Percentiles rank a stretch among this genome's conserved stretches.
phyloP scores from a whole-genome alignment of 2,797 vertebrate species.

The Danio tinwini region DNA sequence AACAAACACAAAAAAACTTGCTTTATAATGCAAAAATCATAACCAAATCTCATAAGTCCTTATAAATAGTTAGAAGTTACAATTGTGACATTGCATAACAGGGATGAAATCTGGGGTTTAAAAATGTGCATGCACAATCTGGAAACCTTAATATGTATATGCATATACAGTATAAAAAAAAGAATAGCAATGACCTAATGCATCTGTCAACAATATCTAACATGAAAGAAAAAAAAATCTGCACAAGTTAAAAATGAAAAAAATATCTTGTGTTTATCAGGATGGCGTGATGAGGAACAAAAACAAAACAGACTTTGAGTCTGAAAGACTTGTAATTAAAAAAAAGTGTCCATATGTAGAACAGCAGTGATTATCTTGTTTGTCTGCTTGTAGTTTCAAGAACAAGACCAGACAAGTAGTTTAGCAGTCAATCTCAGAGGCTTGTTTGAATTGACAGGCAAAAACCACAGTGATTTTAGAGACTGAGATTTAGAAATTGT shows the following conservation, averaged over 20 bases:
- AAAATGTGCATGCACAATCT: neutral
- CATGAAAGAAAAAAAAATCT: neutral
- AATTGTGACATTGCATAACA: neutral
- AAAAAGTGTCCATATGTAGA: conserved; percentile 74
- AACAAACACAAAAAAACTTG: neutral
- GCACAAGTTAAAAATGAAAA: conserved; percentile 16
- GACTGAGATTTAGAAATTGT: conserved; percentile 46
- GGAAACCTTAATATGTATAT: neutral
- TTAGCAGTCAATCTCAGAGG: conserved; percentile 41
- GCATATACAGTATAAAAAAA: neutral
- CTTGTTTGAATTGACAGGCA: conserved; percentile 38
- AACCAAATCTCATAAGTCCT: too few species aligned
- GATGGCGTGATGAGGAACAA: conserved; percentile 24
- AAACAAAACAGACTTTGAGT: conserved; percentile 33
- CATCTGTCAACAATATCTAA: neutral
- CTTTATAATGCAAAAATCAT: neutral
- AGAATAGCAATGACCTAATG: conserved; percentile 10
- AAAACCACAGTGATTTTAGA: conserved; percentile 37
- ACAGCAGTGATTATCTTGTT: conserved; percentile 75
- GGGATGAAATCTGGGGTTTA: neutral
- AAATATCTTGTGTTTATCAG: conserved; percentile 7
- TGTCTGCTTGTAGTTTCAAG: conserved; percentile 68
- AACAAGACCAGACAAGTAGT: conserved; percentile 51
- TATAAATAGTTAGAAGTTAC: neutral
- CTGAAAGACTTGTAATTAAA: conserved; percentile 63